A percentile compares a stretch with the other conserved stretches of the same genome.
phyloP scores from a whole-genome alignment of 1,140 invertebrate genomes.

The Bombus pyrosoma region DNA sequence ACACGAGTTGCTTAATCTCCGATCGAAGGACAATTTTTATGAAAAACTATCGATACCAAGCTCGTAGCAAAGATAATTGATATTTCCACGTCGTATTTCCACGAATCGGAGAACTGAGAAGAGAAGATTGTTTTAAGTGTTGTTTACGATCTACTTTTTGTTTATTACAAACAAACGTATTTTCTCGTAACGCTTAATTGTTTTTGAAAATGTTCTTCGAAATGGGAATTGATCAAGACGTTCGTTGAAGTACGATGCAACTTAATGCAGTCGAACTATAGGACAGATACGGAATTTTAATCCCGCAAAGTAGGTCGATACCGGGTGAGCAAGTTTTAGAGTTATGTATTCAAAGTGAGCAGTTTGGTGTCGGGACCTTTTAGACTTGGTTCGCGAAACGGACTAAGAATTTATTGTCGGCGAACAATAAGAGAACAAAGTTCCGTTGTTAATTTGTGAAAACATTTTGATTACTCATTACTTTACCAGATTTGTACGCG shows the following conservation, averaged over 20 bases:
- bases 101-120: no score
- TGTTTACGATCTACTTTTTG: neutral
- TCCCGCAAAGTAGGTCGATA: conserved; percentile 3
- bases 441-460: neutral
- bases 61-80: neutral
- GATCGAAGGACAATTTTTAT: neutral
- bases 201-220: neutral
- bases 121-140: neutral
- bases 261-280: neutral
- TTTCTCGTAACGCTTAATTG: neutral
- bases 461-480: conserved; percentile 4
- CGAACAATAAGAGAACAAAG: neutral
- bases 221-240: neutral
- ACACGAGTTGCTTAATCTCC: neutral
- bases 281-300: neutral
- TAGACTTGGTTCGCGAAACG: neutral
- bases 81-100: neutral
- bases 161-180: neutral
- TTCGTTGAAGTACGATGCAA: neutral
- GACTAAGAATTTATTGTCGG: neutral
- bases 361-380: neutral
- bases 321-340: neutral
- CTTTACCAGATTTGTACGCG: neutral
- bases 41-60: neutral
- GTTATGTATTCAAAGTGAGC: conserved; percentile 1